Conservation (phyloP, 2,797 vertebrate species). For the Cetoscarus ocellatus region DNA sequence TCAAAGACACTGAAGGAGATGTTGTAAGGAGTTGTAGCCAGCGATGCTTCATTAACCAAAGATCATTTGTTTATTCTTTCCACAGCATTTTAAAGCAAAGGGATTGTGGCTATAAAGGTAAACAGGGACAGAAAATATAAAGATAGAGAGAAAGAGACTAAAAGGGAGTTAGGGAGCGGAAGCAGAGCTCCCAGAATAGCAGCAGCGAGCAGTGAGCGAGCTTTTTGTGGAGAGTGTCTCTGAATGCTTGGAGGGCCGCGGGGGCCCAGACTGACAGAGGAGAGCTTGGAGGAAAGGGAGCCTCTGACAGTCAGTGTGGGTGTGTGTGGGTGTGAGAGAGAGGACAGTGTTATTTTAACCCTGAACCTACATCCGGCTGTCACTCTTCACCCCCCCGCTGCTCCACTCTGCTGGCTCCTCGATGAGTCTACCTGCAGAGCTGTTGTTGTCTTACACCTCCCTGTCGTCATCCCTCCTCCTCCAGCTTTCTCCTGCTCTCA, state of each 20-base stretch:
- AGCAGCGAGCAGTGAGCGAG: constrained; percentile 58
- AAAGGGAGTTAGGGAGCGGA: constrained; percentile 18
- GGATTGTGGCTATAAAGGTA: neutral
- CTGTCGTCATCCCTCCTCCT: constrained; percentile 16
- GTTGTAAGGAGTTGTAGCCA: neutral
- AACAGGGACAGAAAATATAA: constrained; percentile 12
- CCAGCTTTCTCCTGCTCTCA: constrained; percentile 13
- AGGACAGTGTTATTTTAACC: constrained; percentile 80
- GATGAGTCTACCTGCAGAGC: constrained; percentile 39
- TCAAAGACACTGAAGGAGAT: neutral
- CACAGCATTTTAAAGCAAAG: neutral
- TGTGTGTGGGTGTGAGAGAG: constrained; percentile 40
- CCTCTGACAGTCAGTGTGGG: constrained; percentile 42
- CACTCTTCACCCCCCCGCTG: constrained; percentile 18
- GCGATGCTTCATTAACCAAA: neutral
- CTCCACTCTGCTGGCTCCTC: constrained; percentile 24
- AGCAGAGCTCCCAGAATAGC: constrained; percentile 76
- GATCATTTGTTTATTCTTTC: neutral
- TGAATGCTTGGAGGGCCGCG: constrained; percentile 79
- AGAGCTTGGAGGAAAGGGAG: constrained; percentile 65
- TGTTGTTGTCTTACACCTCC: constrained; percentile 22
- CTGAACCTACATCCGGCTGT: constrained; percentile 67
- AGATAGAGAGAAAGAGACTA: constrained; percentile 31
- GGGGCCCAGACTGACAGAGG: constrained; percentile 73
- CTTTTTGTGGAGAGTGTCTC: constrained; percentile 78